Conservation (phyloP, 1,140 invertebrate genomes). For the Pseudomyrmex concolor region DNA sequence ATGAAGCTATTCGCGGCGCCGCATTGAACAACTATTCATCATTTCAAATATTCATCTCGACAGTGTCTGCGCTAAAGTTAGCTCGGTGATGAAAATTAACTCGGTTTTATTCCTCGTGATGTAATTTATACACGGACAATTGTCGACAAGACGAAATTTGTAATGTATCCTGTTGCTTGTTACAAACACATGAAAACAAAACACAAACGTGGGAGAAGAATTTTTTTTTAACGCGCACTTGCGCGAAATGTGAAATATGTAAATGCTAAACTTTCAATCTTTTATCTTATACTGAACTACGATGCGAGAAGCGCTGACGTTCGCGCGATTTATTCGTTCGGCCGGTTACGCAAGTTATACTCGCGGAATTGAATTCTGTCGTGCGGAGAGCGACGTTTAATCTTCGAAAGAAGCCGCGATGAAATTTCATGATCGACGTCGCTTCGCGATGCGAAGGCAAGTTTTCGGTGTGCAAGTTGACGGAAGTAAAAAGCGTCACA, state of each 20-base stretch:
- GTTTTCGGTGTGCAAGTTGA: conserved; percentile 35
- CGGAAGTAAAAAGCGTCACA: conserved; percentile 25
- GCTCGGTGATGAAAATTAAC: conserved; percentile 22
- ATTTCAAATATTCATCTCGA: conserved; percentile 37
- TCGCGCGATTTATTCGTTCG: not conserved
- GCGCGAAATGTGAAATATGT: not conserved
- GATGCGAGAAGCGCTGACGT: not conserved
- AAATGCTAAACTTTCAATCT: conserved; percentile 1
- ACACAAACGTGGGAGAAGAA: too few relatives aligned
- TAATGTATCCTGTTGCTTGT: not conserved
- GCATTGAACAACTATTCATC: conserved; percentile 29
- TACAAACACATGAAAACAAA: not conserved
- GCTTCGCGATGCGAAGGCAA: conserved; percentile 3
- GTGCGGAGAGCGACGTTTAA: conserved; percentile 35
- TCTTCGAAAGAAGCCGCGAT: conserved; percentile 35
- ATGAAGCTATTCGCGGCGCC: conserved; percentile 38
- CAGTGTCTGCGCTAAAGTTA: conserved; percentile 23
- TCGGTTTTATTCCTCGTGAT: conserved; percentile 11
- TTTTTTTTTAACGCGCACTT: not conserved
- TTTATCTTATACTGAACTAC: not conserved
- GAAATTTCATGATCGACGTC: conserved; percentile 34
- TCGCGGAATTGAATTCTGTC: conserved; percentile 37
- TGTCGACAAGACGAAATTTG: not conserved
- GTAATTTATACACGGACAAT: conserved; percentile 9
- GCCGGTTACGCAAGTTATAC: conserved; percentile 16